Conservation (phyloP, 2,113 vertebrate species). For the Psammodynastes pulverulentus region DNA sequence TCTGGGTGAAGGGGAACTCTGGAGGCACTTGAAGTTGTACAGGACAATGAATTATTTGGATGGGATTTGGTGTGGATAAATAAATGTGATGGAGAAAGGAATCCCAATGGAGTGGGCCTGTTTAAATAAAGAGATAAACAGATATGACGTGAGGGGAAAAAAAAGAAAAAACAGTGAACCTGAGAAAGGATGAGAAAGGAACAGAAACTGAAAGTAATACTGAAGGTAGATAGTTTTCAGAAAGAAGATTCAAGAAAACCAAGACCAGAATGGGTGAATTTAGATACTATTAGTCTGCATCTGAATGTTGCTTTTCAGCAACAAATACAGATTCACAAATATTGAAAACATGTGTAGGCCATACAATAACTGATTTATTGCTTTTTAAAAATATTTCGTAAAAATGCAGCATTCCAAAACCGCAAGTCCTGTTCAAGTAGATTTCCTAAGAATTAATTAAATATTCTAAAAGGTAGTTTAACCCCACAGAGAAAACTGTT, state of each 20-base stretch:
- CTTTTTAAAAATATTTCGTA: neutral
- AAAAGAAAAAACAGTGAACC: neutral
- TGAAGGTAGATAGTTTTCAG: neutral
- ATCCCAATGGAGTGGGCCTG: neutral
- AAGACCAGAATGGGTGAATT: constrained; percentile 46
- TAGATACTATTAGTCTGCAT: constrained; percentile 14
- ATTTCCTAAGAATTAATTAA: neutral
- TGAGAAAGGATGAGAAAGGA: neutral
- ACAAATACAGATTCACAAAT: neutral
- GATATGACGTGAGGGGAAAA: neutral
- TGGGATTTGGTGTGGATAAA: accelerated
- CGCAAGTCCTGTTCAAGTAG: too few relatives aligned
- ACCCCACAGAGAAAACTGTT: neutral
- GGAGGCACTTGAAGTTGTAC: constrained; percentile 49
- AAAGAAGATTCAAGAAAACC: neutral
- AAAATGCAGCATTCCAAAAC: neutral
- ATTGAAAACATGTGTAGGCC: neutral
- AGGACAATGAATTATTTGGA: constrained; percentile 58
- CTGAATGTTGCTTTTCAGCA: neutral
- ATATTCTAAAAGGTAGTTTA: neutral
- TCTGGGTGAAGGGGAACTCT: constrained; percentile 51
- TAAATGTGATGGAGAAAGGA: accelerated
- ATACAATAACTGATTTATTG: neutral
- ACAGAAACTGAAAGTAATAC: neutral
- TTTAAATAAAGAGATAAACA: neutral